Conservation (phyloP, 2,888 invertebrate species). For the Globia sparganii region DNA sequence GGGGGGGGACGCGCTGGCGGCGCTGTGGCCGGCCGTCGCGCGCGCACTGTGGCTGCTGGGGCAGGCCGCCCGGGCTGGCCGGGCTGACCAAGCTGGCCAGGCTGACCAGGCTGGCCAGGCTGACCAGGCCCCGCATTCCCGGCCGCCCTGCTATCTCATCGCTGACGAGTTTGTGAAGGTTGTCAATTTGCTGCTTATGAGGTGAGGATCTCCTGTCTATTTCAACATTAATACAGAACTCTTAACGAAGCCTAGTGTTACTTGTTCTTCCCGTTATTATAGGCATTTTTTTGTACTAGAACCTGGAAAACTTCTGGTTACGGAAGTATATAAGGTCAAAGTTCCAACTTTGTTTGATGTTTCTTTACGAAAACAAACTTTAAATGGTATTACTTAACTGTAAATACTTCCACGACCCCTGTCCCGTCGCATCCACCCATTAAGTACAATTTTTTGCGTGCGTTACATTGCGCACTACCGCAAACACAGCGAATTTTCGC, state of each 20-base stretch:
- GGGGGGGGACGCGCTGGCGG: constrained; percentile 51
- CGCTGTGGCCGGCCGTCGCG: constrained; percentile 25
- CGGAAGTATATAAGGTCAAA: neutral
- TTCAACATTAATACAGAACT: neutral
- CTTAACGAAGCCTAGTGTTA: neutral
- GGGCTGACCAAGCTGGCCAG: constrained; percentile 46
- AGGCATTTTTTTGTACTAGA: neutral
- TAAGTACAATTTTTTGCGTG: neutral
- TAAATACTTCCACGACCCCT: neutral
- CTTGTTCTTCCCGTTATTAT: neutral
- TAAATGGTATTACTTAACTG: neutral
- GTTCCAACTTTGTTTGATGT: neutral
- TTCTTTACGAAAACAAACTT: neutral
- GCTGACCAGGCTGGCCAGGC: constrained; percentile 50
- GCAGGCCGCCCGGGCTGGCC: constrained; percentile 27
- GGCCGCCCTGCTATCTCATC: constrained; percentile 76
- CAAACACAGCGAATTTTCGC: neutral
- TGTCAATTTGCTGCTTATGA: constrained; percentile 76
- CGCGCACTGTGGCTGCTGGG: constrained; percentile 70
- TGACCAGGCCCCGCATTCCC: neutral
- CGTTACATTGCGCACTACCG: neutral
- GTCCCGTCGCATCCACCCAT: neutral
- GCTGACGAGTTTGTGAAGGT: constrained; percentile 79
- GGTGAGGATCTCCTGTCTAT: constrained; percentile 66
- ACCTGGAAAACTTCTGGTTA: neutral